These are phyloP conservation scores for Gasterosteus nipponicus DNA, from an alignment of 2,113 vertebrate species.

Conservation along the genomic window DNA sequence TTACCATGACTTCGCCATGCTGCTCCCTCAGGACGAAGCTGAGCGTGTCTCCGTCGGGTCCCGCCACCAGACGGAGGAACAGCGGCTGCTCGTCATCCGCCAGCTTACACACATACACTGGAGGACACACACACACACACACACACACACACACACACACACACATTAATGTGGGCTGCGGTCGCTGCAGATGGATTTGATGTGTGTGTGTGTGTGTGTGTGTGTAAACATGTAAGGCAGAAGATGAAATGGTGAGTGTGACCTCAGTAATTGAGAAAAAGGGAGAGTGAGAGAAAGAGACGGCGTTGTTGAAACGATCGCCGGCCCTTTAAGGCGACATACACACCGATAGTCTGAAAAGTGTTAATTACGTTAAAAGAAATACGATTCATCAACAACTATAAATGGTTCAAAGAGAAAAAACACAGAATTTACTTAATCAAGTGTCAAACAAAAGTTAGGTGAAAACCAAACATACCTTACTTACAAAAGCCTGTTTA, in stretches of 20 bases:
- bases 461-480: too few species aligned
- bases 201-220: neutral
- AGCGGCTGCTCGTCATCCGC: conserved; percentile 91
- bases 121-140: conserved; percentile 43
- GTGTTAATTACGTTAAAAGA: neutral
- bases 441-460: too few species aligned
- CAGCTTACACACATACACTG: conserved; percentile 94
- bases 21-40: conserved; percentile 95
- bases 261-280: conserved; percentile 33
- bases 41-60: conserved; percentile 88
- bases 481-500: too few species aligned
- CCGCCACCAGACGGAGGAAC: conserved; percentile 91
- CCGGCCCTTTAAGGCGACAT: neutral
- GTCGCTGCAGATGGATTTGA: neutral
- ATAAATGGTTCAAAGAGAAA: neutral
- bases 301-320: neutral
- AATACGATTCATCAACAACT: neutral
- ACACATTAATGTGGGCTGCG: conserved; percentile 26
- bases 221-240: conserved; percentile 29
- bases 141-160: conserved; percentile 43
- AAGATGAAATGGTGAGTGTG: conserved; percentile 42
- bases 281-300: neutral
- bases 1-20: conserved; percentile 93
- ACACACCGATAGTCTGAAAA: too few species aligned
- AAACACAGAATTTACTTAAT: too few species aligned